Evolutionary conservation across 2,113 vertebrate species (phyloP).

Genomic region (Grammomys dolichurus): DNA sequence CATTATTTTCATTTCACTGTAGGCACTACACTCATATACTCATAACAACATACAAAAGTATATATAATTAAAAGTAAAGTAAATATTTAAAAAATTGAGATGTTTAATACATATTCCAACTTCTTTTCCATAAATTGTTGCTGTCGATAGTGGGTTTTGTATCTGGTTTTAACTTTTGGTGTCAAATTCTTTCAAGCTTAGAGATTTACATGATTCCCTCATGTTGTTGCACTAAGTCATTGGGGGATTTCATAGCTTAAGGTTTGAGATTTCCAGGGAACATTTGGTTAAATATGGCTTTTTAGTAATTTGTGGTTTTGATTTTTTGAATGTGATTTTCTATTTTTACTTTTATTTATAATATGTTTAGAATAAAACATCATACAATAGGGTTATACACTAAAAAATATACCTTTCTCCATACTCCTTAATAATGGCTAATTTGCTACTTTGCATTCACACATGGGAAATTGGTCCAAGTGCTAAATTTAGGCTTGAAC

Average conservation of each 20-base stretch:
- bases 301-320: neutral
- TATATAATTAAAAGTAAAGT: neutral
- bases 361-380: slow-evolving; percentile 4
- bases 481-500: neutral
- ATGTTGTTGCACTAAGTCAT: neutral
- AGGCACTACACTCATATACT: neutral
- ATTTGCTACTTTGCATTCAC: slow-evolving; percentile 37
- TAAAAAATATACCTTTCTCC: neutral
- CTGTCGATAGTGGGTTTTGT: neutral
- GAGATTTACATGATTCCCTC: neutral
- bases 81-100: neutral
- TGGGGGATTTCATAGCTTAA: neutral
- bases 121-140: neutral
- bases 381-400: neutral
- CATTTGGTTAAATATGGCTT: neutral
- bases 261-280: neutral
- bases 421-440: slow-evolving; percentile 4
- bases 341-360: neutral
- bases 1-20: neutral
- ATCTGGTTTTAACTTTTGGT: neutral
- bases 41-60: neutral
- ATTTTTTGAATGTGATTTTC: slow-evolving; percentile 19
- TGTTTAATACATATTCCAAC: neutral
- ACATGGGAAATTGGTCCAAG: slow-evolving; percentile 3
- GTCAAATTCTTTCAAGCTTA: neutral